phyloP scores from a whole-genome alignment of 2,113 vertebrate genomes.

The Mobula birostris region DNA sequence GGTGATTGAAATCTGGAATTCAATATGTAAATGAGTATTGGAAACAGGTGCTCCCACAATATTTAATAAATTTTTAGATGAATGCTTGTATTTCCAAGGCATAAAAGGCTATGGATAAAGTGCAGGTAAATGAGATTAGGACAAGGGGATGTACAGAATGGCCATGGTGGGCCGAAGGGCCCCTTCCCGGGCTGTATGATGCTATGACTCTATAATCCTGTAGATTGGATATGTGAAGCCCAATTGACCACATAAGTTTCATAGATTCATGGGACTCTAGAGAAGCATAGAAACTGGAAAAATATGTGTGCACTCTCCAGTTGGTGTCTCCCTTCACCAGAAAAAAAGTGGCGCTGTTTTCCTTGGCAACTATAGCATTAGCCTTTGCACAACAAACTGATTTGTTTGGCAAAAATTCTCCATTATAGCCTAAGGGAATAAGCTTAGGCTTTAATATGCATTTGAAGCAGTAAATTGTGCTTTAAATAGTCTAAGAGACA shows the following conservation, averaged over 20 bases:
- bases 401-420: not conserved
- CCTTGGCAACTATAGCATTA: not conserved
- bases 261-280: not conserved
- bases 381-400: not conserved
- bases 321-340: conserved; percentile 1
- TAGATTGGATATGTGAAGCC: not conserved
- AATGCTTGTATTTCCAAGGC: too few relatives aligned
- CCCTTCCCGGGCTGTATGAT: too few relatives aligned
- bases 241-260: not conserved
- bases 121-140: too few relatives aligned
- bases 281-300: not conserved
- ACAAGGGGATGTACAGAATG: too few relatives aligned
- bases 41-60: too few relatives aligned
- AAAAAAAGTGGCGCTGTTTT: not conserved
- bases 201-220: too few relatives aligned
- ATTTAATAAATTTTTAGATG: too few relatives aligned
- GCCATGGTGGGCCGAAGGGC: too few relatives aligned
- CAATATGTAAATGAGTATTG: too few relatives aligned
- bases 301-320: not conserved
- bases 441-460: not conserved
- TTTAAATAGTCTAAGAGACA: not conserved
- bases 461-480: not conserved
- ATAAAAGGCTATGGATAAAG: too few relatives aligned
- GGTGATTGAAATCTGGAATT: too few relatives aligned
- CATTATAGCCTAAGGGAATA: not conserved